Conservation (phyloP, 1,140 invertebrate species). For the Polyergus mexicanus region DNA sequence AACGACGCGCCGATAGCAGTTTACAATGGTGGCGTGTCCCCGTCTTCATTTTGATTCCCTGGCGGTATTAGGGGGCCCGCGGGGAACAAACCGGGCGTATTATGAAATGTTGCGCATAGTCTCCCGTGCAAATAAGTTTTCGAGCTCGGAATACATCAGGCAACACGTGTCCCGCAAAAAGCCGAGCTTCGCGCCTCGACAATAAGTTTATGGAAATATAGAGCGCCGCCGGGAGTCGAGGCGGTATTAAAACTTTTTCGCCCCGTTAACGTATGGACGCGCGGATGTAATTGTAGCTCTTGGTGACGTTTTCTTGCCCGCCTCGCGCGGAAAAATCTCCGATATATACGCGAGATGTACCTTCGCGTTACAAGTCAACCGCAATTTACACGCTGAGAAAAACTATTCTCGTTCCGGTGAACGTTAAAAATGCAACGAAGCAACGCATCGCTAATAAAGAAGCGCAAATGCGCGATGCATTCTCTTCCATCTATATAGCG, state of each 20-base stretch:
- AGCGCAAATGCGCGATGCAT: neutral
- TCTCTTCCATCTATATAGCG: no score
- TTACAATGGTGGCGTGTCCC: constrained; percentile 43
- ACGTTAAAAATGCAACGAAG: constrained; percentile 23
- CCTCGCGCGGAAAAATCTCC: neutral
- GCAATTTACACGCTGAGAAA: neutral
- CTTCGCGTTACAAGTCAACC: neutral
- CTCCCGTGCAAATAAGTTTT: constrained; percentile 80
- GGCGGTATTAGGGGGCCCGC: constrained; percentile 62
- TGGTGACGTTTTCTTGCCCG: constrained; percentile 27
- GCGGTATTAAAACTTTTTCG: constrained; percentile 81
- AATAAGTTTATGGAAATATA: constrained; percentile 83
- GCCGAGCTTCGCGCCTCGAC: constrained; percentile 76
- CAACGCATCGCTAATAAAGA: neutral
- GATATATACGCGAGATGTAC: constrained; percentile 14
- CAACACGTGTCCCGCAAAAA: constrained; percentile 84
- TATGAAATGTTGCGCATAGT: constrained; percentile 79
- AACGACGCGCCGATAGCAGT: constrained; percentile 17
- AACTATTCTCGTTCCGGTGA: neutral
- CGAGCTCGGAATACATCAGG: constrained; percentile 78
- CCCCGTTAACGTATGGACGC: constrained; percentile 73
- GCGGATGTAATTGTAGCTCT: constrained; percentile 65
- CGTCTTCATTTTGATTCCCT: constrained; percentile 74
- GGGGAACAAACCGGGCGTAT: constrained; percentile 72
- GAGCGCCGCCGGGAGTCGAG: constrained; percentile 73